A percentile compares a stretch with the other conserved stretches of the same genome.
Evolutionary conservation across 2,888 invertebrate species (phyloP).

Genomic region (Hydrotaea cyrtoneurina): DNA sequence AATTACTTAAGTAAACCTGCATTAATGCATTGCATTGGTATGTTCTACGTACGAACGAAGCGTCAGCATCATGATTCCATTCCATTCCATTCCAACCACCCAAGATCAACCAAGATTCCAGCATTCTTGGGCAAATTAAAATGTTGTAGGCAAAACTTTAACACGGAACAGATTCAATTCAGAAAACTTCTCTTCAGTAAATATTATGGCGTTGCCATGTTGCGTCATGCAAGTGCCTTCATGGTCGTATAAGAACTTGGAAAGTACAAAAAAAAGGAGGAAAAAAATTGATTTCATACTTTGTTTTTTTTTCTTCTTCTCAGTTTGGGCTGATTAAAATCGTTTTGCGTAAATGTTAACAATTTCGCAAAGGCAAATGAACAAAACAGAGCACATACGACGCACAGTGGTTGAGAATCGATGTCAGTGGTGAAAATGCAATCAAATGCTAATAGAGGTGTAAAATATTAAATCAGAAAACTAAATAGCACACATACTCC

Average conservation of each 20-base stretch:
- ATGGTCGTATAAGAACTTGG: background rate
- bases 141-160: constrained; percentile 57
- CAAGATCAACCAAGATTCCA: background rate
- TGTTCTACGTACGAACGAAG: background rate
- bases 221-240: background rate
- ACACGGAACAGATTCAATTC: background rate
- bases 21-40: constrained; percentile 55
- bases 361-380: constrained; percentile 6
- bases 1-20: constrained; percentile 65
- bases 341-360: constrained; percentile 54
- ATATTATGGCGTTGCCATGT: background rate
- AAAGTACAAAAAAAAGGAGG: no score
- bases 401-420: background rate
- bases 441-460: no score
- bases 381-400: background rate
- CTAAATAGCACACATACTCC: no score
- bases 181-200: background rate
- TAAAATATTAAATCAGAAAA: no score
- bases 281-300: no score
- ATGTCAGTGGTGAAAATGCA: background rate
- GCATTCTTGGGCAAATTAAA: constrained; percentile 59
- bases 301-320: constrained; percentile 16
- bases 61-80: constrained; percentile 36
- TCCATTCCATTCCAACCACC: background rate
- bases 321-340: constrained; percentile 56